A percentile compares a stretch with the other conserved stretches of the same genome.
These are phyloP conservation scores for Alca torda DNA, from an alignment of 2,797 vertebrate genomes.

Conservation along the genomic window DNA sequence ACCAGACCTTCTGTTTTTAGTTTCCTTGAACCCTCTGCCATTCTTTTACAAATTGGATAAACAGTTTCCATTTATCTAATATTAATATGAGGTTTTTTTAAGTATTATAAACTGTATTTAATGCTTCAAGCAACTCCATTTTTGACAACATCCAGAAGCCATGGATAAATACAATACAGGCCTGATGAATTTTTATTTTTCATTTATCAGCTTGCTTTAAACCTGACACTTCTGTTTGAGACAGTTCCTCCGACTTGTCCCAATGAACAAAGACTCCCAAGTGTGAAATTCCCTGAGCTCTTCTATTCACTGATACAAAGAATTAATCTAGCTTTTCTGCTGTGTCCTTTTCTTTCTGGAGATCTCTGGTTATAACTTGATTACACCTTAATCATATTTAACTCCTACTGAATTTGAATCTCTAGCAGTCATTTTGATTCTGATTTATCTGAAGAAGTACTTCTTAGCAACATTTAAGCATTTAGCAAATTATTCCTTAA, in stretches of 20 bases:
- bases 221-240: not conserved
- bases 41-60: not conserved
- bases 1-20: not conserved
- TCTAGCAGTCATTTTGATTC: not conserved
- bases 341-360: not conserved
- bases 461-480: not conserved
- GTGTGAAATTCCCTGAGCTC: not conserved
- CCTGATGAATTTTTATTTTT: not conserved
- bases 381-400: not conserved
- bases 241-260: not conserved
- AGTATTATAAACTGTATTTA: not conserved
- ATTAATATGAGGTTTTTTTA: not conserved
- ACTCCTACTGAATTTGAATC: not conserved
- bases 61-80: not conserved
- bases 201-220: slow-evolving; percentile 4
- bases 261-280: not conserved
- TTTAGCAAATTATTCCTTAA: not conserved
- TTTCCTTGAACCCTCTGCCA: not conserved
- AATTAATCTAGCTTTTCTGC: not conserved
- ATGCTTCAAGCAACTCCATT: not conserved
- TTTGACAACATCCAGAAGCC: not conserved
- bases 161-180: not conserved
- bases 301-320: not conserved
- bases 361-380: not conserved
- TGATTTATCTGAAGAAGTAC: not conserved